These are phyloP conservation scores for Montifringilla adamsi DNA, from an alignment of 2,113 vertebrate genomes.

Conservation along the genomic window DNA sequence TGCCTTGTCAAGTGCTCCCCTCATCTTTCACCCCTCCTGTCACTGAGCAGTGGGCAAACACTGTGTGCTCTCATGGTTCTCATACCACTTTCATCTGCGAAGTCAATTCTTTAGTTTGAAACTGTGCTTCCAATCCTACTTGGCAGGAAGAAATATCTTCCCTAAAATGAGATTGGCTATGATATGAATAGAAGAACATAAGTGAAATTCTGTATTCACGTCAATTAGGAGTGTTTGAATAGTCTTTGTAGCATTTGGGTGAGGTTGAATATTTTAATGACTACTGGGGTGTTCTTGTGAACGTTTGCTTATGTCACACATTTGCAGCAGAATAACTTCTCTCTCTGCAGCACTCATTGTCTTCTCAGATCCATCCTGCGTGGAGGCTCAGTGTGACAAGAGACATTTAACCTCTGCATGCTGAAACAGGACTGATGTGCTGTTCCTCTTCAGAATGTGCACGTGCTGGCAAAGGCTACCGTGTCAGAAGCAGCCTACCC, in stretches of 20 bases:
- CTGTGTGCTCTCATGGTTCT: accelerated
- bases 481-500: not conserved
- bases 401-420: accelerated
- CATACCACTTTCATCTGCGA: not conserved
- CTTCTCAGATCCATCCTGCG: not conserved
- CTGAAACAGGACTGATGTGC: not conserved
- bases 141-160: not conserved
- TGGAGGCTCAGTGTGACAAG: not conserved
- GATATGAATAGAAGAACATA: not conserved
- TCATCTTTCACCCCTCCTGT: not conserved
- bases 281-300: not conserved
- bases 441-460: not conserved
- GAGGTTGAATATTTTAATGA: not conserved
- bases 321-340: not conserved
- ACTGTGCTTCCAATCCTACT: not conserved
- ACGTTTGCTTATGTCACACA: not conserved
- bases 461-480: accelerated
- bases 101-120: not conserved
- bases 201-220: not conserved
- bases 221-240: not conserved
- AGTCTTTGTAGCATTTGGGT: not conserved
- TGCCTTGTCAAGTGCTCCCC: not conserved
- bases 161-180: not conserved
- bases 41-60: not conserved
- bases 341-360: not conserved